Percentiles rank a stretch among this genome's conserved stretches.
Conservation (phyloP, 2,113 vertebrate genomes). For the Labrus mixtus region DNA sequence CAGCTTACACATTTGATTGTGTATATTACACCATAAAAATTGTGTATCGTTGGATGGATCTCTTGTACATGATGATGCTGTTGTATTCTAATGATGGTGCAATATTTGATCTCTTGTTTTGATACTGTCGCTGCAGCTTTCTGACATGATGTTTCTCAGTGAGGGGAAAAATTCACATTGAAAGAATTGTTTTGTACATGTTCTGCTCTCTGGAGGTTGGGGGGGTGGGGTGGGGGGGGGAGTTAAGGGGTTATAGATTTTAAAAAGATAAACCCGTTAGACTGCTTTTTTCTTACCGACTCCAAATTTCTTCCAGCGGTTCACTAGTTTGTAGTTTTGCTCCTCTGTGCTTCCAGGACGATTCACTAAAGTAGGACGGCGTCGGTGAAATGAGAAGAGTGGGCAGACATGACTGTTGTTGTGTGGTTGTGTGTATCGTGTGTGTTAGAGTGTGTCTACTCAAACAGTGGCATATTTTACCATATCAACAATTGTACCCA, state of each 20-base stretch:
- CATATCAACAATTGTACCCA: conserved; percentile 38
- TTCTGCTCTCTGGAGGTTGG: conserved; percentile 35
- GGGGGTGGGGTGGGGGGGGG: background rate
- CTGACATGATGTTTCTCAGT: conserved; percentile 63
- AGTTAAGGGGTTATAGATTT: conserved; percentile 52
- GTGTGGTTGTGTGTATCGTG: conserved; percentile 9
- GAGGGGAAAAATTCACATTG: conserved; percentile 9
- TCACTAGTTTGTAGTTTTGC: conserved; percentile 68
- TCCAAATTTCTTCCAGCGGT: conserved; percentile 80
- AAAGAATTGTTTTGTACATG: conserved; percentile 58
- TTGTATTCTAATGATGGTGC: conserved; percentile 84
- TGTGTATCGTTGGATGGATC: conserved; percentile 67
- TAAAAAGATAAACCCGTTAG: conserved; percentile 30
- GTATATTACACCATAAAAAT: conserved; percentile 79
- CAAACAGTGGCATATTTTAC: conserved; percentile 43
- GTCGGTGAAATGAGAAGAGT: conserved; percentile 39
- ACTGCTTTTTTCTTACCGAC: conserved; percentile 62
- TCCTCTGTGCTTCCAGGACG: conserved; percentile 83
- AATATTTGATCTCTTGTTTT: conserved; percentile 85
- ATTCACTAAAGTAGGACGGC: conserved; percentile 53
- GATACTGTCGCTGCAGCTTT: conserved; percentile 78
- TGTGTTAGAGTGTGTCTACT: conserved; percentile 22
- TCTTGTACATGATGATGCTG: conserved; percentile 79
- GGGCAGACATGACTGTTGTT: conserved; percentile 69
- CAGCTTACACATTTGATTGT: conserved; percentile 76